Conservation (phyloP, 2,113 vertebrate genomes). For the Sylvia atricapilla region DNA sequence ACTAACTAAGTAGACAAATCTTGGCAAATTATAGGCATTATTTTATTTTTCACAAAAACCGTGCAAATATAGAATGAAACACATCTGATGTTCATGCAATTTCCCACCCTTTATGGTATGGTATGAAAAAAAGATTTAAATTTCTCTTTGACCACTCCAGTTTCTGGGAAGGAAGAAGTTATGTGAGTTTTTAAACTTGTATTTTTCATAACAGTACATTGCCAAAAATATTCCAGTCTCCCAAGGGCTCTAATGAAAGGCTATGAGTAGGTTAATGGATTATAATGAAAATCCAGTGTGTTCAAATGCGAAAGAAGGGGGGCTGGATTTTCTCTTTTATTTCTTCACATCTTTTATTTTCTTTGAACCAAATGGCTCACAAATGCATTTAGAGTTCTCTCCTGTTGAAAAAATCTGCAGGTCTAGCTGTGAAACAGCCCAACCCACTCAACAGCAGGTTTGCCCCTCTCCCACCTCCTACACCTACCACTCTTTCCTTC, state of each 20-base stretch:
- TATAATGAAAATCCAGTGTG: constrained; percentile 35
- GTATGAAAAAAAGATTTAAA: background rate
- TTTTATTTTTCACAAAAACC: background rate
- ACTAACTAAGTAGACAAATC: background rate
- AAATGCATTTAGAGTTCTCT: constrained; percentile 27
- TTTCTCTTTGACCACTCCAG: background rate
- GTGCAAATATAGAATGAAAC: background rate
- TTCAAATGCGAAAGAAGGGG: constrained; percentile 26
- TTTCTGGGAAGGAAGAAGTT: background rate
- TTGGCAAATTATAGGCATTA: background rate
- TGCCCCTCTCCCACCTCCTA: constrained; percentile 7
- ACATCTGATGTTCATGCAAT: background rate
- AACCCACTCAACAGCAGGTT: background rate
- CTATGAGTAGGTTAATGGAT: constrained; percentile 45
- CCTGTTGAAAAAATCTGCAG: constrained; percentile 14
- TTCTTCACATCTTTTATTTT: constrained; percentile 46
- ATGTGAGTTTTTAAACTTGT: background rate
- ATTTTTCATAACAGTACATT: constrained; percentile 30
- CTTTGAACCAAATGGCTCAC: background rate
- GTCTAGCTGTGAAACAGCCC: constrained; percentile 22
- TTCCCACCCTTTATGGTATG: background rate
- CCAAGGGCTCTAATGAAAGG: constrained; percentile 53
- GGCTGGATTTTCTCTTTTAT: background rate
- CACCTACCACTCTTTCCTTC: background rate
- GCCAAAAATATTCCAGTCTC: constrained; percentile 50